These are phyloP conservation scores for Leptopterna dolabrata DNA, from an alignment of 2,888 invertebrate genomes.

Conservation along the genomic window DNA sequence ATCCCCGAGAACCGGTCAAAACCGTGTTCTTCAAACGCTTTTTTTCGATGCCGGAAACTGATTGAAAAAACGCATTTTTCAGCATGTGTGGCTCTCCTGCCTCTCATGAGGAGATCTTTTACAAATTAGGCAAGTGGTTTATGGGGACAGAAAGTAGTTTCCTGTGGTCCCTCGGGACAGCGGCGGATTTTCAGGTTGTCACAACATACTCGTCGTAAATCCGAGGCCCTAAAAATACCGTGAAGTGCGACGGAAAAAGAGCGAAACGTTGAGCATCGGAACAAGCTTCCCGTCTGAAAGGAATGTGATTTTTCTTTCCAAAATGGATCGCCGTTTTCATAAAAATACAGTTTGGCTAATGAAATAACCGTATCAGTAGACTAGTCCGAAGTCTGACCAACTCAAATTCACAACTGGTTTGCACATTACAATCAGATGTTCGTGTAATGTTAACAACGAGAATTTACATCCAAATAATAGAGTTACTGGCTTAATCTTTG, in stretches of 20 bases:
- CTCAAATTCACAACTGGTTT: no score
- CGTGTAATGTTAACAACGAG: no score
- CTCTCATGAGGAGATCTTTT: background rate
- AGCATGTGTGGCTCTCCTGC: background rate
- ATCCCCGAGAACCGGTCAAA: background rate
- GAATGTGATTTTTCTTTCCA: background rate
- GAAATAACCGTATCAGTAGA: no score
- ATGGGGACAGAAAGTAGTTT: background rate
- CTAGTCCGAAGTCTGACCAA: no score
- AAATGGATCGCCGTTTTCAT: background rate
- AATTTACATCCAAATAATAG: no score
- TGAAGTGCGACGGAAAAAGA: background rate
- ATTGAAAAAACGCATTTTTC: background rate
- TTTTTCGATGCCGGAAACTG: background rate
- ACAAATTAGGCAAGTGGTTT: conserved; percentile 8
- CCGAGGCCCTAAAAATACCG: conserved; percentile 1
- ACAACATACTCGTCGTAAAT: conserved; percentile 10
- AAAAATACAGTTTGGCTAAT: no score
- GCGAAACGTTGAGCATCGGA: background rate
- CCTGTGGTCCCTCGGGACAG: background rate
- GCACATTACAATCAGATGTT: no score
- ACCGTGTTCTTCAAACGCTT: background rate
- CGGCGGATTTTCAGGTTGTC: background rate
- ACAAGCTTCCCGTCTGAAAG: background rate
- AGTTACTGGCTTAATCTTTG: no score